Percentiles rank a stretch among this genome's conserved stretches.
Conservation (phyloP, 2,888 invertebrate genomes). For the Drosophila monieri region DNA sequence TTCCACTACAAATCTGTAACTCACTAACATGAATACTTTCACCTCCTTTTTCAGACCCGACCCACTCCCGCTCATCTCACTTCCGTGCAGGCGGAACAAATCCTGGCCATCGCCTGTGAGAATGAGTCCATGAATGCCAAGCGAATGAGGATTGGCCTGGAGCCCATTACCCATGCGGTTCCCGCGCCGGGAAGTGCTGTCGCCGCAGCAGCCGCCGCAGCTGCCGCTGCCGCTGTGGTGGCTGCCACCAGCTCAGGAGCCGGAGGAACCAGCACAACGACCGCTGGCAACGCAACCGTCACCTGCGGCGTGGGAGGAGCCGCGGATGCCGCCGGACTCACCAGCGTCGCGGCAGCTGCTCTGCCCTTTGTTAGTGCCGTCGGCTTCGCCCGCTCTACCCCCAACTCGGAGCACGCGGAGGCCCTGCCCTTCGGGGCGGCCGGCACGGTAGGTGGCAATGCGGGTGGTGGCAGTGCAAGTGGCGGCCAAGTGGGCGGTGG, state of each 20-base stretch:
- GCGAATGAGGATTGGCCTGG: conserved; percentile 97
- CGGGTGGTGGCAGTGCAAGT: conserved; percentile 62
- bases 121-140: conserved; percentile 99
- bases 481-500: conserved; percentile 63
- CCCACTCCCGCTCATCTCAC: conserved; percentile 98
- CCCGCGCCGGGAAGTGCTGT: conserved; percentile 84
- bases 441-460: conserved; percentile 57
- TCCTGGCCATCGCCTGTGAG: conserved; percentile 97
- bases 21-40: neutral
- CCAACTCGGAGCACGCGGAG: conserved; percentile 81
- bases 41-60: conserved; percentile 87
- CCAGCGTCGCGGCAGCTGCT: conserved; percentile 73
- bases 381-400: conserved; percentile 82
- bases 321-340: conserved; percentile 71
- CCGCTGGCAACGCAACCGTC: conserved; percentile 74
- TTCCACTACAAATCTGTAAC: neutral
- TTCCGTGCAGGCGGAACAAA: conserved; percentile 97
- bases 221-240: conserved; percentile 75
- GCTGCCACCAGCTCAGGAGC: conserved; percentile 56
- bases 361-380: conserved; percentile 77
- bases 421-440: conserved; percentile 75
- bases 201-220: conserved; percentile 80
- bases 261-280: conserved; percentile 70
- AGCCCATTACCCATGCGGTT: conserved; percentile 96
- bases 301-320: conserved; percentile 66